Base-by-base conservation (phyloP, 2,113 vertebrate species). In the Phalacrocorax brasilianus region DNA sequence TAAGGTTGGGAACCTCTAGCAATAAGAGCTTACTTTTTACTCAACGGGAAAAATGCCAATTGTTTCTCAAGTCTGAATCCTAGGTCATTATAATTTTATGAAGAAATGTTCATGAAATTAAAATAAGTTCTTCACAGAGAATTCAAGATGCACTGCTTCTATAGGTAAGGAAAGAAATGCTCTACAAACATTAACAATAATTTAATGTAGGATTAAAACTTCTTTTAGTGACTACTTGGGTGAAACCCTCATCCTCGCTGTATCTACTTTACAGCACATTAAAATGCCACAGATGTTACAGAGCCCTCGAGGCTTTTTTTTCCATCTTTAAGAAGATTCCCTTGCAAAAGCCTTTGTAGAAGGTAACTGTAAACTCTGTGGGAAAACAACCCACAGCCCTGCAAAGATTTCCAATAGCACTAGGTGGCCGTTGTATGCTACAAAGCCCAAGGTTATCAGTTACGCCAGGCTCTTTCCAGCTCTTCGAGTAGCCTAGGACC, bases 31-130 rank as follows among this genome's bases (percentile, higher is more conserved):
- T 81, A 49, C 21, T 53, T 75, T 89, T 91, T 22, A 50, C 23
- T 95, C 70, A 66, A 8, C 3, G 32, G 59, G 84, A 88, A 91
- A 73, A 76, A 89, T 55, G 53, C 71, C 59, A 89, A 4, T 85
- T 93, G 56, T 86, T 91, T 38, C 53, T 92, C 56, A 93, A 68
- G 49, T 68, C 81, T 94, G 84, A 76, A 66, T 87, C 70, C 42
- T 79, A 40, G 59, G n/a, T 91, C 71, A 66, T 96, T 93, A 89
- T 55, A 78, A 81, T 92, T 96, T 95, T 89, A 96, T 95, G 84
- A 95, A 90, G 82, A 95, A 89, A 22, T 10, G 11, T 61, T 91
- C 84, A 85, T 89, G 45, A 89, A 95, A 94, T 89, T 92, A 94
- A 91, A 93, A 95, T 84, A 72, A 87, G 45, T n/a, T 92, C 53